Evolutionary conservation across 2,888 invertebrate species (phyloP), one percentile per base, ranked within the genome.

Genomic region (Galerucella calmariensis): DNA sequence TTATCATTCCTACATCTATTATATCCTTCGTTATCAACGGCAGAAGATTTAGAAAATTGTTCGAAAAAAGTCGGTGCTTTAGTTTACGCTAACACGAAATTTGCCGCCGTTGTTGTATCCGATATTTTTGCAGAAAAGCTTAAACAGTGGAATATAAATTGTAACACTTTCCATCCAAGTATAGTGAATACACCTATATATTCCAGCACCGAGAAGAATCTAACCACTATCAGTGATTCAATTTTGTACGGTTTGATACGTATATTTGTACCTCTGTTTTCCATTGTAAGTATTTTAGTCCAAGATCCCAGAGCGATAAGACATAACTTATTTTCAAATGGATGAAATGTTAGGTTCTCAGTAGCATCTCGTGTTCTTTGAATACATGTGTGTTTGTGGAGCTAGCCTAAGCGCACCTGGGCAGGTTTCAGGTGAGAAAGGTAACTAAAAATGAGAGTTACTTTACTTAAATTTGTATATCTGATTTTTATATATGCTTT

Each of bases 81-180:
- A 4, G 24, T 63, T 12, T 78, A 78, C 63, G 2, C n/a, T 10
- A 71, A 73, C 20, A 70, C 79, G 11, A 79, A 79, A 67, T 67
- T 74, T 14, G 44, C 65, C 14, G 44, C 59, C 1, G 44, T 73
- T 16, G 70, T 78, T 11, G 70, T 72, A 56, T 71, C 78, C 2
- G 75, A 79, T 59, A 61, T 73, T 14, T 76, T 78, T 14, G 77
- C 77, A 11, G 59, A 76, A 44, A 78, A 76, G 69, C 51, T 78
- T 8, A 58, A 73, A 35, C 65, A 73, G 11, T 61, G 16, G 41
- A 74, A 75, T 12, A 71, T 79, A 35, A 75, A 71, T 11, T 69
- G 56, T 1, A 77, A 78, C 67, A 24, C 69, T 16, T 62, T 59
- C 8, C 77, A 79, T 74, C 79, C 79, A 2, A 72, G 75, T 16